Percentiles rank a stretch among this genome's conserved stretches.
These are phyloP conservation scores for Diadromus collaris DNA, from an alignment of 2,888 invertebrate genomes.

Conservation along the genomic window DNA sequence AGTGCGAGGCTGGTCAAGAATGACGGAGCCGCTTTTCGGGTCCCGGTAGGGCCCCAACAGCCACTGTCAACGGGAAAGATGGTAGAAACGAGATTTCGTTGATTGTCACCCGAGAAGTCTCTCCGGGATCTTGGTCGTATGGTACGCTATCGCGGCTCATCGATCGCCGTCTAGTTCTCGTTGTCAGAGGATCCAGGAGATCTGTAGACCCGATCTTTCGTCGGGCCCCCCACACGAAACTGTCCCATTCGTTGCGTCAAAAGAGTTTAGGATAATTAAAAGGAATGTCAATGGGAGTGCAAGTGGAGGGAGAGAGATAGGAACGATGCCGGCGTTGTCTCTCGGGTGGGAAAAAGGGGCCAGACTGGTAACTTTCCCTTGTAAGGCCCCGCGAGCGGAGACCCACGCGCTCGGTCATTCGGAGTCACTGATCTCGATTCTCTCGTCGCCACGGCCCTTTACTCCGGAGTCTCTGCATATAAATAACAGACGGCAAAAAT, in stretches of 20 bases:
- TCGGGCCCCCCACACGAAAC: conserved; percentile 34
- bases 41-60: conserved; percentile 52
- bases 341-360: conserved; percentile 61
- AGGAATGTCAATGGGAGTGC: conserved; percentile 59
- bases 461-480: conserved; percentile 24
- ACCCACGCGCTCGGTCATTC: conserved; percentile 58
- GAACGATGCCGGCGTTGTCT: conserved; percentile 37
- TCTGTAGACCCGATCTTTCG: conserved; percentile 45
- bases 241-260: conserved; percentile 70
- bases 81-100: conserved; percentile 35
- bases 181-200: conserved; percentile 21
- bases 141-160: conserved; percentile 36
- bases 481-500: conserved; percentile 21
- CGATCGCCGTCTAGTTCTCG: conserved; percentile 38
- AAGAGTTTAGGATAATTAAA: conserved; percentile 64
- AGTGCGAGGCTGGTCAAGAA: conserved; percentile 44
- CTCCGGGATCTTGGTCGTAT: conserved; percentile 30
- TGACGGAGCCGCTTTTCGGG: conserved; percentile 53
- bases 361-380: conserved; percentile 61
- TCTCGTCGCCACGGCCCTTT: conserved; percentile 41
- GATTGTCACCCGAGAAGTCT: conserved; percentile 64
- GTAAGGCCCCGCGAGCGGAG: conserved; percentile 58
- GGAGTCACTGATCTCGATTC: conserved; percentile 62
- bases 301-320: conserved; percentile 46
- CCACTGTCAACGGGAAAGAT: conserved; percentile 51